Conservation (phyloP, 2,888 invertebrate genomes). For the Tipula vernalis region DNA sequence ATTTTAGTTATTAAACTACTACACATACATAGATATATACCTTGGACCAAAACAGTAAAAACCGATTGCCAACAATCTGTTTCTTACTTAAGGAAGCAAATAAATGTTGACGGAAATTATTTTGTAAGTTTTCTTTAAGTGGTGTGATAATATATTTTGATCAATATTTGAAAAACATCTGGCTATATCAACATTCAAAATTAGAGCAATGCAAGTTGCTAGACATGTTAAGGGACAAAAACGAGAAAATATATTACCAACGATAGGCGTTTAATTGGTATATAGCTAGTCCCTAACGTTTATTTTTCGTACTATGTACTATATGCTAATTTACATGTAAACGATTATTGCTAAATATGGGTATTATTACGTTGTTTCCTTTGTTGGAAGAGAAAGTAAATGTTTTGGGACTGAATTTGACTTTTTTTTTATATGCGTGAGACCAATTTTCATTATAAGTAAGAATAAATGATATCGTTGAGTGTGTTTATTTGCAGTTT, state of each 20-base stretch:
- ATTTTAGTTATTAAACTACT: neutral
- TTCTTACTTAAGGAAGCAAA: neutral
- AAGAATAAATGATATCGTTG: neutral
- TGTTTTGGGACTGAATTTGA: neutral
- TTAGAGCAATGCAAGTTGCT: neutral
- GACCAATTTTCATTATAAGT: neutral
- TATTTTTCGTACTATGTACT: neutral
- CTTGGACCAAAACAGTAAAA: neutral
- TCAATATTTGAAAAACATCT: neutral
- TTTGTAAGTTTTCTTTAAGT: neutral
- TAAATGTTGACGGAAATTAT: neutral
- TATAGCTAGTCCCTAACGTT: neutral
- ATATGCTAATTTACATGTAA: neutral
- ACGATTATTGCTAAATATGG: slow-evolving; percentile 4
- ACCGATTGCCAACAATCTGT: neutral
- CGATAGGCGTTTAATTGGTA: neutral
- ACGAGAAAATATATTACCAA: neutral
- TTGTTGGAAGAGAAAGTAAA: neutral
- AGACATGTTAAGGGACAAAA: neutral
- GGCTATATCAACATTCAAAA: neutral
- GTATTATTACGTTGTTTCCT: neutral
- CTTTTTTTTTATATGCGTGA: neutral
- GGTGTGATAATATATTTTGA: neutral
- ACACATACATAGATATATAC: neutral
- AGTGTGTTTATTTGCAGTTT: neutral